These are phyloP conservation scores for Vespertilio murinus DNA, from an alignment of 2,797 vertebrate genomes.

Conservation along the genomic window DNA sequence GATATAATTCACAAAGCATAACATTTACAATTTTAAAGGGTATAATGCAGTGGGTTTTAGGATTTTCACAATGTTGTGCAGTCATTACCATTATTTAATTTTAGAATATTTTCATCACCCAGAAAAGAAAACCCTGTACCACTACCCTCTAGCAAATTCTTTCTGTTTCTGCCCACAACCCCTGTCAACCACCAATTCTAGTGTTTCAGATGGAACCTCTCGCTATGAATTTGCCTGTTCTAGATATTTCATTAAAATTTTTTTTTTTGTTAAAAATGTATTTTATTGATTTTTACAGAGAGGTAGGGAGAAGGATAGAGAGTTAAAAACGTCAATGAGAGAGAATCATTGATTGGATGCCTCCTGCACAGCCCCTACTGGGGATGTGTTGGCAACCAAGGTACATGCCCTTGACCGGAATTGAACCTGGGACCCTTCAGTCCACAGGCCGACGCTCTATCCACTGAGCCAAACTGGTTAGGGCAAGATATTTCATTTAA, in stretches of 20 bases:
- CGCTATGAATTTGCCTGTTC: neutral
- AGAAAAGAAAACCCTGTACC: neutral
- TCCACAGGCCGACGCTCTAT: too few species aligned
- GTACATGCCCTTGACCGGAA: too few species aligned
- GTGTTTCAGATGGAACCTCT: too few species aligned
- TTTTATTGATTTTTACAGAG: too few species aligned
- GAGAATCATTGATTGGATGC: too few species aligned
- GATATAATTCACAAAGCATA: neutral
- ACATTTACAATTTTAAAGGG: neutral
- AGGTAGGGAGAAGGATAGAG: too few species aligned
- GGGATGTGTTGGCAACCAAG: too few species aligned
- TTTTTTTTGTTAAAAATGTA: too few species aligned
- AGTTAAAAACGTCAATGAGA: too few species aligned
- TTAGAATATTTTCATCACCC: neutral
- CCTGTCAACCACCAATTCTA: neutral
- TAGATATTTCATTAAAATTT: neutral
- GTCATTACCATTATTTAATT: neutral
- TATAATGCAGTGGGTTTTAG: neutral
- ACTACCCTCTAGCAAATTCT: neutral
- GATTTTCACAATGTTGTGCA: neutral
- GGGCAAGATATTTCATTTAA: neutral
- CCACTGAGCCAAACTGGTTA: too few species aligned
- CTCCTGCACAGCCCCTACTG: too few species aligned
- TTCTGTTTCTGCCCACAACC: neutral
- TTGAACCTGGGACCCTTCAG: too few species aligned